Base-by-base conservation (phyloP, 2,888 invertebrate species). In the Reticulitermes lucifugus region DNA sequence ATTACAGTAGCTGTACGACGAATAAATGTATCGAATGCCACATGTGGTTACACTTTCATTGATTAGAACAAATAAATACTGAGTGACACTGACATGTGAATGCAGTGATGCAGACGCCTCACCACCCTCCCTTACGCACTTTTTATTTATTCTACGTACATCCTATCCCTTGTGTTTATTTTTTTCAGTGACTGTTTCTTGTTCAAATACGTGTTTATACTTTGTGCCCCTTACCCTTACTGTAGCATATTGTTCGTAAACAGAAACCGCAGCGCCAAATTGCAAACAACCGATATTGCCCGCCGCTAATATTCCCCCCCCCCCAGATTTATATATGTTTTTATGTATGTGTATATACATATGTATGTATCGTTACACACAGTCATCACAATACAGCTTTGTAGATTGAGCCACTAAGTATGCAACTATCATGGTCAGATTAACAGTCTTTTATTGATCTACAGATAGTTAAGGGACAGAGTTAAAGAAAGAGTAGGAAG, bases 261-360 rank as follows among this genome's bases (percentile, higher is more conserved):
- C 25, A 43, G 70, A 65, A 41, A 22, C 55, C 14, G 65, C 70
- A 70, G 81, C 43, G 81, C n/a, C 81, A 81, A 70, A 81, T 70
- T 65, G 81, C 70, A 81, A 81, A 81, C 70, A 81, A 70, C 65
- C 81, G 65, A 81, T 65, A 81, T 70, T 46, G 65, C 70, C 22
- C 41, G 46, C 25, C 81, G 25, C 70, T 43, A 70, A 60, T 21
- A 65, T 70, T 81, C 41, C 46, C 59, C 46, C 81, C 3, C n/a
- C 46, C 81, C 3, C n/a, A 46, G 1, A 12, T 35, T 35, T 4
- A 35, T 35, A 35, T 35, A 35, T 35, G 18, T 75, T 73, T 73
- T 5, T 21, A n/a, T 35, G 4, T 35, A 35, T 35, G 0, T 35
- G 35, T 35, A 4, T 35, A 4, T 35, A 35, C 4, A 35, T 35